These are phyloP conservation scores for Atherix ibis DNA, from an alignment of 2,888 invertebrate species.

Conservation along the genomic window DNA sequence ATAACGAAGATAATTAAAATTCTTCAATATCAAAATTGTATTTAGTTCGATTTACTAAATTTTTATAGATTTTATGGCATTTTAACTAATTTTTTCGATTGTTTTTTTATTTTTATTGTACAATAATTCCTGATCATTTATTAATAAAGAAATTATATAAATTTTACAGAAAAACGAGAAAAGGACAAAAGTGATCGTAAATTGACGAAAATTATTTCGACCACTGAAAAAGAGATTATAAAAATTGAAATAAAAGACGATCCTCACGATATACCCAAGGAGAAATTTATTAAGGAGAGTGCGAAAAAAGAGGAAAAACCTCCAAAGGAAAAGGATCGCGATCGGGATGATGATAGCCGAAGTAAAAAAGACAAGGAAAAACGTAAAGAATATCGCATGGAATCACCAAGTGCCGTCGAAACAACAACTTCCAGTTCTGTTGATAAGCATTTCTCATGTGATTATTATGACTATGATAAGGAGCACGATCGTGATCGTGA, in stretches of 20 bases:
- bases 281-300: slow-evolving; percentile 22
- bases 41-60: too few species aligned
- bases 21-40: background rate
- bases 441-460: slow-evolving; percentile 36
- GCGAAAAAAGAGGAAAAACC: slow-evolving; percentile 21
- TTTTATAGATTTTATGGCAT: too few species aligned
- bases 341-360: slow-evolving; percentile 18
- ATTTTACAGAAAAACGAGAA: slow-evolving; percentile 16
- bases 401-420: slow-evolving; percentile 23
- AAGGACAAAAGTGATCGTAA: slow-evolving; percentile 16
- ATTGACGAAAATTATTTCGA: slow-evolving; percentile 4
- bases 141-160: background rate
- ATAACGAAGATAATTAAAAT: background rate
- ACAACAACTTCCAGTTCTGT: slow-evolving; percentile 20
- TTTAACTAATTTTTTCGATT: too few species aligned
- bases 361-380: slow-evolving; percentile 37
- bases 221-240: slow-evolving; percentile 9
- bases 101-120: too few species aligned
- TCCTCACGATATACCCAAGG: slow-evolving; percentile 19
- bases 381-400: slow-evolving; percentile 34
- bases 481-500: slow-evolving; percentile 40
- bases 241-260: slow-evolving; percentile 19
- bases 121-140: too few species aligned
- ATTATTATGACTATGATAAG: slow-evolving; percentile 25
- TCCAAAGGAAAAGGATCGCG: slow-evolving; percentile 8